A percentile compares a stretch with the other conserved stretches of the same genome.
Conservation (phyloP, 2,888 invertebrate genomes). For the Ctenicera cuprea region DNA sequence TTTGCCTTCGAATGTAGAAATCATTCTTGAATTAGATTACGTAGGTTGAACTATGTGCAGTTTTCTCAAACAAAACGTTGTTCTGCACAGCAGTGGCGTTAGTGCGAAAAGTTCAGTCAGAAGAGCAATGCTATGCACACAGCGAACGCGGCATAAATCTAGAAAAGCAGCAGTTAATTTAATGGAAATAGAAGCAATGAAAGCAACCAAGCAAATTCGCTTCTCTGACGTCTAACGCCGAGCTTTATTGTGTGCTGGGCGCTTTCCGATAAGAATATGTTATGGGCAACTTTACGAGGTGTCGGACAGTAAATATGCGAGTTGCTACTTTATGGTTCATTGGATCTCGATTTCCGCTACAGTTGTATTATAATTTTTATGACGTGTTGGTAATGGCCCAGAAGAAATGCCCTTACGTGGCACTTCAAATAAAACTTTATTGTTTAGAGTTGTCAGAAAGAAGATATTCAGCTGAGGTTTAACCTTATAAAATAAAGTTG, state of each 20-base stretch:
- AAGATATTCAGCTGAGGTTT: not conserved
- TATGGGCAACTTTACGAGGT: constrained; percentile 57
- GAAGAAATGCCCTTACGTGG: constrained; percentile 31
- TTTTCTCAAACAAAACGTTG: not conserved
- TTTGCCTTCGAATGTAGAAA: too few species aligned
- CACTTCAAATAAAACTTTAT: constrained; percentile 26
- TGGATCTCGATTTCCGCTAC: constrained; percentile 51
- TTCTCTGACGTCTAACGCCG: constrained; percentile 53
- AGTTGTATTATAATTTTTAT: constrained; percentile 54
- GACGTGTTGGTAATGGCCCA: constrained; percentile 23
- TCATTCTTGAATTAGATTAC: too few species aligned
- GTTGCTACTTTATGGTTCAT: constrained; percentile 53
- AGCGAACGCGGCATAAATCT: constrained; percentile 46
- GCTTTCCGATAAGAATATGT: constrained; percentile 56
- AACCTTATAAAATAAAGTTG: not conserved
- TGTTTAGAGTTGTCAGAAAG: not conserved
- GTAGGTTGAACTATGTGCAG: not conserved
- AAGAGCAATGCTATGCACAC: constrained; percentile 37
- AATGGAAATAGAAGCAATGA: constrained; percentile 55
- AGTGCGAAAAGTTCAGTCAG: constrained; percentile 9
- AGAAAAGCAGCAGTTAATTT: constrained; percentile 53
- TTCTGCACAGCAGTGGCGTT: not conserved
- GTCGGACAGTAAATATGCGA: constrained; percentile 56
- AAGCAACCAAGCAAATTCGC: constrained; percentile 54
- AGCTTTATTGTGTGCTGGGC: constrained; percentile 54